phyloP scores from a whole-genome alignment of 2,888 invertebrate species.

The Agonopterix alstromeriana region DNA sequence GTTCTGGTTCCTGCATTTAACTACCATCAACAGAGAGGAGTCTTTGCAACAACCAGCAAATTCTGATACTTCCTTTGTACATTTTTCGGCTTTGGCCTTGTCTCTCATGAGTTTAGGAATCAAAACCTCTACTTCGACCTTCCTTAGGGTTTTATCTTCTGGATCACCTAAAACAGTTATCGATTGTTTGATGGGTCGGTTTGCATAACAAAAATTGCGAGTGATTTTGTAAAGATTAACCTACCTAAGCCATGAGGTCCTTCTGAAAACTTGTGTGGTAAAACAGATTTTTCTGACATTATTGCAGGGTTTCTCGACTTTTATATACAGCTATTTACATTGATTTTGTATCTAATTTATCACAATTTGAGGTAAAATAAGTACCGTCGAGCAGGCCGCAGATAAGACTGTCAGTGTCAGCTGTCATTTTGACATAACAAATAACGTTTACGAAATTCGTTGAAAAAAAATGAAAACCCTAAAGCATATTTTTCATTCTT shows the following conservation, averaged over 20 bases:
- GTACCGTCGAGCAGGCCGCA: no score
- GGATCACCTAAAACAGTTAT: slow-evolving; percentile 85
- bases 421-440: no score
- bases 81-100: slow-evolving; percentile 87
- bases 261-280: slow-evolving; percentile 53
- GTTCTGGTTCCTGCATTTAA: slow-evolving; percentile 86
- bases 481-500: no score
- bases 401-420: no score
- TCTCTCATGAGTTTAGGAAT: slow-evolving; percentile 94
- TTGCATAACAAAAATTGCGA: neutral
- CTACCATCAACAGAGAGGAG: slow-evolving; percentile 81
- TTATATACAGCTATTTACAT: no score
- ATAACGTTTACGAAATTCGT: no score
- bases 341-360: no score
- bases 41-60: slow-evolving; percentile 85
- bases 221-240: neutral
- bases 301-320: no score
- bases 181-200: neutral
- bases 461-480: no score
- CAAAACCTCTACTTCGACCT: slow-evolving; percentile 91
- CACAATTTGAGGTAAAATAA: no score
- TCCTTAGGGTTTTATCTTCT: slow-evolving; percentile 86
- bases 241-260: slow-evolving; percentile 78
- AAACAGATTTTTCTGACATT: slow-evolving; percentile 41
- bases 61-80: slow-evolving; percentile 82